Evolutionary conservation across 2,888 invertebrate genomes (phyloP).

Genomic region (Chloroclystis v-ata): DNA sequence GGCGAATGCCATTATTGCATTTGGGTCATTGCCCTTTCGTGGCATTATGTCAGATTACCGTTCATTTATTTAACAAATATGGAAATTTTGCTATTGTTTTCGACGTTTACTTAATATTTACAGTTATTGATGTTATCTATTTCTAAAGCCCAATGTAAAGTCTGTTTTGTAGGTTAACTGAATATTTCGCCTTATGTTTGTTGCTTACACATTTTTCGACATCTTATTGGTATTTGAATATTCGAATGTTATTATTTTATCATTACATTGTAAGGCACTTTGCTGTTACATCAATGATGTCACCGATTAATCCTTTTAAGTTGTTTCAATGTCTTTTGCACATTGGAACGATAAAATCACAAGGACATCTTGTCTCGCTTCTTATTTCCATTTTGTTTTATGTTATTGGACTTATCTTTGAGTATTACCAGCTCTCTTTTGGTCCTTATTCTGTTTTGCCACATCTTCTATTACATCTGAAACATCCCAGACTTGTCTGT

Average conservation of each 20-base stretch:
- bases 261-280: background rate
- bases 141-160: constrained; percentile 13
- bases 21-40: constrained; percentile 35
- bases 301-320: constrained; percentile 5
- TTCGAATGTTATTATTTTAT: background rate
- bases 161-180: constrained; percentile 12
- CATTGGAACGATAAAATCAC: constrained; percentile 4
- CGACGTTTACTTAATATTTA: constrained; percentile 7
- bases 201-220: no score
- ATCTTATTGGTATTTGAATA: background rate
- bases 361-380: constrained; percentile 7
- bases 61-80: constrained; percentile 4
- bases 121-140: constrained; percentile 15
- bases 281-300: constrained; percentile 8
- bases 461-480: constrained; percentile 15
- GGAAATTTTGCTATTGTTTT: constrained; percentile 12
- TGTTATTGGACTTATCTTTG: constrained; percentile 1
- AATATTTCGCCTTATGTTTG: background rate
- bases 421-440: constrained; percentile 2
- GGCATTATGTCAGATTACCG: constrained; percentile 20
- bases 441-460: constrained; percentile 7
- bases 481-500: constrained; percentile 10
- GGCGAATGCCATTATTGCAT: constrained; percentile 26
- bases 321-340: constrained; percentile 6
- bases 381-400: constrained; percentile 5